These are phyloP conservation scores for Torymus aiolomorphi DNA, from an alignment of 2,888 invertebrate genomes.

Conservation along the genomic window DNA sequence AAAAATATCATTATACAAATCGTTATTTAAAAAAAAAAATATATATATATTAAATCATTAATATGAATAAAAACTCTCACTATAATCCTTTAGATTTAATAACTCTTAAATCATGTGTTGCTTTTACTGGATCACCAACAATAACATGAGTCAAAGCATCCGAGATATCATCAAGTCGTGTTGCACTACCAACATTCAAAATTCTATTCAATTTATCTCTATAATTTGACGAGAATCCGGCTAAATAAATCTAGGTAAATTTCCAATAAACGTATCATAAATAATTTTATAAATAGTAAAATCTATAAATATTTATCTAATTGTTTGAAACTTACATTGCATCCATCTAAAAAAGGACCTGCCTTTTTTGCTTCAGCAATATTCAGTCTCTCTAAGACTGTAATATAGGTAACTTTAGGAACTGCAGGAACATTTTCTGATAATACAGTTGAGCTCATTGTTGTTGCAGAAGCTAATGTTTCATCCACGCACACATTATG, in stretches of 20 bases:
- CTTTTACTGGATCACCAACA: conserved; percentile 79
- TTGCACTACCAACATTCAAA: conserved; percentile 88
- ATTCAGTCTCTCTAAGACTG: conserved; percentile 76
- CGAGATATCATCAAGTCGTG: conserved; percentile 85
- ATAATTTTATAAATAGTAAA: conserved; percentile 23
- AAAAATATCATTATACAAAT: conserved; percentile 54
- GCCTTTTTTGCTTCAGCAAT: conserved; percentile 83
- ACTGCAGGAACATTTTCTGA: conserved; percentile 17
- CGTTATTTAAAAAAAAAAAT: conserved; percentile 47
- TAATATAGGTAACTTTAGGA: conserved; percentile 60
- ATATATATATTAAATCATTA: no score
- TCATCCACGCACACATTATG: conserved; percentile 66
- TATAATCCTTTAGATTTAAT: conserved; percentile 67
- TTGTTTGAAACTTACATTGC: conserved; percentile 80
- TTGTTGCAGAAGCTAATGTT: conserved; percentile 61
- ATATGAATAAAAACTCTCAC: conserved; percentile 59
- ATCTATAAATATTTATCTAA: no score
- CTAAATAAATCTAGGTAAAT: conserved; percentile 80
- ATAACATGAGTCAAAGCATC: conserved; percentile 89
- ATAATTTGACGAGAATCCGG: conserved; percentile 81
- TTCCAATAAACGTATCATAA: conserved; percentile 5
- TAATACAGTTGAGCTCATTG: conserved; percentile 56
- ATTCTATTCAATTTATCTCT: conserved; percentile 83
- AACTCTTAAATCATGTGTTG: conserved; percentile 76
- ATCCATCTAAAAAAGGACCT: conserved; percentile 92